Conservation (phyloP, 2,888 invertebrate genomes). For the Shargacucullia verbasci region DNA sequence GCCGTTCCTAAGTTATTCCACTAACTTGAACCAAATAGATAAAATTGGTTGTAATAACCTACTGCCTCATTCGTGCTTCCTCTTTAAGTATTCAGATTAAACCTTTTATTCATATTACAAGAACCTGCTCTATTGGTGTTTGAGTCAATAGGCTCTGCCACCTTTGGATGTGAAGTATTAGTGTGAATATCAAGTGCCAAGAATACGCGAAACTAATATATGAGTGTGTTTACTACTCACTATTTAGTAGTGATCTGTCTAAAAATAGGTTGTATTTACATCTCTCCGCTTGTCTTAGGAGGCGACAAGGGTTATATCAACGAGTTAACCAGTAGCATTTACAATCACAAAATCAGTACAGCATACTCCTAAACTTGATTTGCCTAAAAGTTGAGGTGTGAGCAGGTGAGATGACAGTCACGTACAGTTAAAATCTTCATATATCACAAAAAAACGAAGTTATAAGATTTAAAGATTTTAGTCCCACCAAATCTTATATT, state of each 20-base stretch:
- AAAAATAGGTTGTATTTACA: slow-evolving; percentile 9
- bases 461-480: too few relatives aligned
- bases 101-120: not conserved
- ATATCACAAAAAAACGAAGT: too few relatives aligned
- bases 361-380: not conserved
- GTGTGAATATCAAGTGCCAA: slow-evolving; percentile 33
- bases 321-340: not conserved
- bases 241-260: slow-evolving; percentile 14
- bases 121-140: not conserved
- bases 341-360: not conserved
- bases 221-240: slow-evolving; percentile 21
- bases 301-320: not conserved
- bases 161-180: slow-evolving; percentile 25
- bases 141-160: slow-evolving; percentile 3
- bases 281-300: slow-evolving; percentile 1
- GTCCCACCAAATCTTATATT: too few relatives aligned
- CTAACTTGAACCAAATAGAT: too few relatives aligned
- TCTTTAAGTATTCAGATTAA: not conserved
- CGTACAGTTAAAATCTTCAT: too few relatives aligned
- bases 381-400: not conserved
- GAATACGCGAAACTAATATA: slow-evolving; percentile 30
- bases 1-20: too few relatives aligned
- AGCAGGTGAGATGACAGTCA: too few relatives aligned
- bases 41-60: too few relatives aligned
- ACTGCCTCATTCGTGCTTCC: not conserved